Base-by-base conservation (phyloP, 2,888 invertebrate genomes). In the Julus scandinavius region DNA sequence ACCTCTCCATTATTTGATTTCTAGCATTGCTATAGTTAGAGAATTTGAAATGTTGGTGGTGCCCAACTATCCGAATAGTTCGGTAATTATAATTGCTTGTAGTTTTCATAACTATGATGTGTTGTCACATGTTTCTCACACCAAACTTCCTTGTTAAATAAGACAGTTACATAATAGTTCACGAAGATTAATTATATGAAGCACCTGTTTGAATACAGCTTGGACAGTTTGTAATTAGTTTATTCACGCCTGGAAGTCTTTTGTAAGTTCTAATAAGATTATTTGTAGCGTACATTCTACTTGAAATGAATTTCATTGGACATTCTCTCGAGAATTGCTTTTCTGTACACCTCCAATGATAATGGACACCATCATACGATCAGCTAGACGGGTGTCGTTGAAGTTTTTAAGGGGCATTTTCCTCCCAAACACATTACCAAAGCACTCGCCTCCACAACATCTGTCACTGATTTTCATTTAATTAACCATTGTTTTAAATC, bases 381-480 rank as follows among this genome's bases (percentile, higher is more conserved):
- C 29, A 29, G 29, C 29, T 29, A 20, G 63, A 20, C 63, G 2
- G 2, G 63, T 63, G 3, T 13, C 15, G 13, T 54, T 11, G 17
- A 54, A 54, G 20, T n/a, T 20, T 63, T 63, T 63, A 63, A 29
- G 1, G 29, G 29, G 0, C 0, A 29, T 29, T 63, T 63, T 63
- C 63, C 17, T 15, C n/a, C 4, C 63, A 15, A n/a, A n/a, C 6
- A n/a, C 17, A 63, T n/a, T 63, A n/a, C 63, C 63, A 15, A 3
- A 63, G 6, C 63, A 17, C 4, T 63, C n/a, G 63, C n/a, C 20
- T 20, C 63, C 63, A n/a, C 63, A 63, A 17, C 63, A 63, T 63
- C n/a, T 63, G 63, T 17, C 63, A 17, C 63, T 20, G 63, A 63
- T 63, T 63, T 63, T 17, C 63, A 63, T 63, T 63, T 63, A 63